Evolutionary conservation across 2,888 invertebrate genomes (phyloP).

Genomic region (Machimus rusticus): DNA sequence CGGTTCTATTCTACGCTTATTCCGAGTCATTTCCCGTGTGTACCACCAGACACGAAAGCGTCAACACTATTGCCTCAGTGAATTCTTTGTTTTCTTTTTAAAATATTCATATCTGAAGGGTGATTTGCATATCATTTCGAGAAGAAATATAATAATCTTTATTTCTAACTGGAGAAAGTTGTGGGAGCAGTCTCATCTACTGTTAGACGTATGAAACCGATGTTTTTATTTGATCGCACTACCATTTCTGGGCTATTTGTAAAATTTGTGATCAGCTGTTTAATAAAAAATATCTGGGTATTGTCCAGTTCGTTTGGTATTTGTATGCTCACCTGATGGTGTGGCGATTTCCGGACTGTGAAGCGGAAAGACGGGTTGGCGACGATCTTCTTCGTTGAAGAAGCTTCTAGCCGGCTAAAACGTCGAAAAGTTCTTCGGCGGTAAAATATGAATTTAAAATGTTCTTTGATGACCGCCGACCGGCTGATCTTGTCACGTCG

Average conservation of each 20-base stretch:
- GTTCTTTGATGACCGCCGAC: conserved; percentile 15
- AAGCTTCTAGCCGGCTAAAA: not conserved
- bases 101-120: conserved; percentile 6
- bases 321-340: not conserved
- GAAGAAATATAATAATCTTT: not conserved
- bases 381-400: not conserved
- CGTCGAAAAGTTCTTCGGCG: not conserved
- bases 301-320: not conserved
- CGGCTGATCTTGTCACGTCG: conserved; percentile 46
- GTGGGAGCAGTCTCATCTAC: not conserved
- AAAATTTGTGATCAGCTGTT: not conserved
- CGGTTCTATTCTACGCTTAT: conserved; percentile 32
- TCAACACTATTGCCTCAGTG: conserved; percentile 11
- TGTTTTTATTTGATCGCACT: not conserved
- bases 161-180: conserved; percentile 1
- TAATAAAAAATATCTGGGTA: not conserved
- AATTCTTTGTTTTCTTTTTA: conserved; percentile 10
- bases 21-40: conserved; percentile 44
- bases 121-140: conserved; percentile 29
- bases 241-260: not conserved
- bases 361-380: not conserved
- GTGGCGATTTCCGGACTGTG: not conserved
- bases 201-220: not conserved
- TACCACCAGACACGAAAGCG: conserved; percentile 44
- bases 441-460: conserved; percentile 20